Evolutionary conservation across 2,797 vertebrate species (phyloP).

Genomic region (Artibeus lituratus): DNA sequence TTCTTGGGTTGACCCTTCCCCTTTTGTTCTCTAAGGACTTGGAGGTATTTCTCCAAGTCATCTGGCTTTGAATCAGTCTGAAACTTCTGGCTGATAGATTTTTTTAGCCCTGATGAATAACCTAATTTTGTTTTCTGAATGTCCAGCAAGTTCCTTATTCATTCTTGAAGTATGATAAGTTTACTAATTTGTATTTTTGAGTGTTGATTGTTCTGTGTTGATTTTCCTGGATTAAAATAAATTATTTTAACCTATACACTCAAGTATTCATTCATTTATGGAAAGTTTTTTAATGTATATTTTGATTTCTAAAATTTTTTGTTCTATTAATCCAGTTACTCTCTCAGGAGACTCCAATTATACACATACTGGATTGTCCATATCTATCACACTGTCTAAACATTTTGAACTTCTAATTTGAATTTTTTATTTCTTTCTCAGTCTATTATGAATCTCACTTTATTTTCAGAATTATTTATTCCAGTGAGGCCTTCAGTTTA

Average conservation of each 20-base stretch:
- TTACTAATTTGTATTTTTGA: background rate
- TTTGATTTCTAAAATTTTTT: constrained; percentile 26
- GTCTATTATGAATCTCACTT: background rate
- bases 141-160: background rate
- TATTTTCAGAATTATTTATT: background rate
- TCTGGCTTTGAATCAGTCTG: background rate
- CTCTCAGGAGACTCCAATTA: background rate
- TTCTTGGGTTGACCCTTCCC: background rate
- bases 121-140: background rate
- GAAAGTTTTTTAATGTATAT: background rate
- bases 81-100: background rate
- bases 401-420: background rate
- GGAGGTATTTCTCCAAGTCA: background rate
- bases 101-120: background rate
- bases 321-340: background rate
- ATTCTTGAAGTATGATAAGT: background rate
- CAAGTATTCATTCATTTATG: background rate
- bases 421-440: background rate
- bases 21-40: background rate
- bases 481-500: background rate
- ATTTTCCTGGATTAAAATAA: background rate
- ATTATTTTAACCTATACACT: background rate
- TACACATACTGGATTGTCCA: background rate
- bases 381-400: background rate
- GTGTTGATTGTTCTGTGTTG: background rate